A percentile compares a stretch with the other conserved stretches of the same genome.
These are phyloP conservation scores for Trypoxylon attenuatum DNA, from an alignment of 2,888 invertebrate species.

Conservation along the genomic window DNA sequence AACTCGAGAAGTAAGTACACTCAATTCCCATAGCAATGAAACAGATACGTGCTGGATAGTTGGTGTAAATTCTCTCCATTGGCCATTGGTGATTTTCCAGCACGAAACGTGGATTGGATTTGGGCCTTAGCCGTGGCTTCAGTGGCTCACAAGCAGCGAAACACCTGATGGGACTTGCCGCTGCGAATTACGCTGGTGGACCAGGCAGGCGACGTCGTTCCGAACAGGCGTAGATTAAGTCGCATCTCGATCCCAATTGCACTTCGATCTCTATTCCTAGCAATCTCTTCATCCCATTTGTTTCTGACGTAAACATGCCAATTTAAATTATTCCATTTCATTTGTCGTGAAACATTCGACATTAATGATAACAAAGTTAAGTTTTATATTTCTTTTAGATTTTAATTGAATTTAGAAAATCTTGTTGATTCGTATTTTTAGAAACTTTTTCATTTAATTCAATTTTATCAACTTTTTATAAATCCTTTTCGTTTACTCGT, in stretches of 20 bases:
- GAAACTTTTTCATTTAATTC: no score
- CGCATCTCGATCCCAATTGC: neutral
- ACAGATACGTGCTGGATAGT: neutral
- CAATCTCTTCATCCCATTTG: neutral
- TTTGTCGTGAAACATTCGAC: no score
- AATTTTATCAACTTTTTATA: no score
- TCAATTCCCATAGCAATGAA: neutral
- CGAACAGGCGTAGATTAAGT: conserved; percentile 62
- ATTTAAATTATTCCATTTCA: no score
- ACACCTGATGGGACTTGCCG: conserved; percentile 92
- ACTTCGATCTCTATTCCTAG: neutral
- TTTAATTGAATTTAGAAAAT: no score
- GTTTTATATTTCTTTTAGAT: no score
- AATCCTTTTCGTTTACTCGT: no score
- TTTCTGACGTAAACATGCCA: neutral
- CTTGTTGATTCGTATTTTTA: no score
- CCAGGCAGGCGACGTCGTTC: conserved; percentile 90
- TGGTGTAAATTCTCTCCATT: neutral
- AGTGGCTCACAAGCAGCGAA: conserved; percentile 93
- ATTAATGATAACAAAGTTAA: no score
- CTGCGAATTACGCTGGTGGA: conserved; percentile 92
- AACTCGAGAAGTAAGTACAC: conserved; percentile 84
- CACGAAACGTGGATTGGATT: conserved; percentile 90
- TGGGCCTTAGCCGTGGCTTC: conserved; percentile 91
- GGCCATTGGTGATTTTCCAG: conserved; percentile 78